Percentiles rank a stretch among this genome's conserved stretches.
Conservation (phyloP, 1,140 invertebrate genomes). For the Heliconius himera region DNA sequence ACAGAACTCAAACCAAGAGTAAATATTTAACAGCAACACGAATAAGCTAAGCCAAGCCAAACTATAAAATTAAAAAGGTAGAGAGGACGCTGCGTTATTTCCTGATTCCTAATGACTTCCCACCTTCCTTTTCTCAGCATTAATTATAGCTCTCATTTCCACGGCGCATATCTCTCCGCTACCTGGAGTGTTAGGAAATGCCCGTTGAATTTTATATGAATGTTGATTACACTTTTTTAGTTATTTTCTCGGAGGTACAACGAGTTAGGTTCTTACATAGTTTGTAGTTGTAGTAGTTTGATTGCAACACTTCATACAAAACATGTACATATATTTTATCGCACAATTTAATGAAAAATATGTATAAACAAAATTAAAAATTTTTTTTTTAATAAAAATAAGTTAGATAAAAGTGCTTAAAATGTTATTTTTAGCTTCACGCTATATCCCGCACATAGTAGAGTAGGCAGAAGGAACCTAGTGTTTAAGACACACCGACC, state of each 20-base stretch:
- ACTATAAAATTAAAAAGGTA: neutral
- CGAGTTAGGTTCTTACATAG: too few relatives aligned
- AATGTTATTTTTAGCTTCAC: too few relatives aligned
- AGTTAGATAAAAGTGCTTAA: too few relatives aligned
- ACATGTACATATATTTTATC: too few relatives aligned
- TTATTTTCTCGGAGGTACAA: neutral
- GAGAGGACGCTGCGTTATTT: neutral
- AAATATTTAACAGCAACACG: neutral
- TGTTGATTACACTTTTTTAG: neutral
- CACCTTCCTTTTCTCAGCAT: slow-evolving; percentile 19
- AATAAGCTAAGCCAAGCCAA: neutral
- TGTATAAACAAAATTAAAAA: too few relatives aligned
- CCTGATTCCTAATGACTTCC: neutral
- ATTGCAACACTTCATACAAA: too few relatives aligned
- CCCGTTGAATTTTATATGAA: neutral
- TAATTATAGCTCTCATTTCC: slow-evolving; percentile 26
- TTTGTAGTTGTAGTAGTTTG: too few relatives aligned
- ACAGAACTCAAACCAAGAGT: neutral
- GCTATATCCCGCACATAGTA: too few relatives aligned
- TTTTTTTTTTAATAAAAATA: too few relatives aligned
- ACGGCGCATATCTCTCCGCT: slow-evolving; percentile 1
- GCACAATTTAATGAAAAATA: too few relatives aligned
- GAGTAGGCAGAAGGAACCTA: too few relatives aligned
- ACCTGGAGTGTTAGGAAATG: slow-evolving; percentile 14
- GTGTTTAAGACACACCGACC: too few relatives aligned